A percentile compares a stretch with the other conserved stretches of the same genome.
These are phyloP conservation scores for Daktulosphaira vitifoliae DNA, from an alignment of 1,140 invertebrate genomes.

Conservation along the genomic window DNA sequence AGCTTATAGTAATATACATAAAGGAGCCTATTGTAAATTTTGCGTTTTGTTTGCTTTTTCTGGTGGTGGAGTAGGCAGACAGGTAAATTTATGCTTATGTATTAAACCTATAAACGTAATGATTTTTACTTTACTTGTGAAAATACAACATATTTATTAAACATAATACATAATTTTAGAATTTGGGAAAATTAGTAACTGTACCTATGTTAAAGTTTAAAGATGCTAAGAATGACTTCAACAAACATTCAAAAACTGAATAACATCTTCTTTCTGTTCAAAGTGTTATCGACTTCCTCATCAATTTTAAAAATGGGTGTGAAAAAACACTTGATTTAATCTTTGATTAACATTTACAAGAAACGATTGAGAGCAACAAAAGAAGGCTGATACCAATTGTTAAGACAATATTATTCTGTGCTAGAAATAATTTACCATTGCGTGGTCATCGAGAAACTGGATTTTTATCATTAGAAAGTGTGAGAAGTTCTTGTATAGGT, in stretches of 20 bases:
- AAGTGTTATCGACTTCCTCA: not conserved
- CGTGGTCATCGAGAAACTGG: not conserved
- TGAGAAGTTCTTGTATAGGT: not conserved
- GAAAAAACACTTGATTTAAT: not conserved
- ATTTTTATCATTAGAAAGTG: not conserved
- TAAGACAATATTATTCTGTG: conserved; percentile 10
- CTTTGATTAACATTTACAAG: not conserved
- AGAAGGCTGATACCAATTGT: not conserved
- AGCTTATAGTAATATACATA: conserved; percentile 10
- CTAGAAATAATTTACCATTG: conserved; percentile 1
- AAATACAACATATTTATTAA: not conserved
- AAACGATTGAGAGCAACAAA: not conserved
- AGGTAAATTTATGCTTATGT: not conserved
- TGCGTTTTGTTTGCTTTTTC: conserved; percentile 6
- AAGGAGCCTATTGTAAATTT: conserved; percentile 30
- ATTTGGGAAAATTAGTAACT: not conserved
- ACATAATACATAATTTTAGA: not conserved
- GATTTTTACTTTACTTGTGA: not conserved
- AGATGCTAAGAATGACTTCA: not conserved
- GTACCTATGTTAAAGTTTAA: not conserved
- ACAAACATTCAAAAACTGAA: not conserved
- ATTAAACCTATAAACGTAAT: not conserved
- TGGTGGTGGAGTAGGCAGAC: conserved; percentile 4
- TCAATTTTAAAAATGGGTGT: not conserved
- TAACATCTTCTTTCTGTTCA: not conserved